These are phyloP conservation scores for Tachuris rubrigastra DNA, from an alignment of 2,113 vertebrate genomes.

Conservation along the genomic window DNA sequence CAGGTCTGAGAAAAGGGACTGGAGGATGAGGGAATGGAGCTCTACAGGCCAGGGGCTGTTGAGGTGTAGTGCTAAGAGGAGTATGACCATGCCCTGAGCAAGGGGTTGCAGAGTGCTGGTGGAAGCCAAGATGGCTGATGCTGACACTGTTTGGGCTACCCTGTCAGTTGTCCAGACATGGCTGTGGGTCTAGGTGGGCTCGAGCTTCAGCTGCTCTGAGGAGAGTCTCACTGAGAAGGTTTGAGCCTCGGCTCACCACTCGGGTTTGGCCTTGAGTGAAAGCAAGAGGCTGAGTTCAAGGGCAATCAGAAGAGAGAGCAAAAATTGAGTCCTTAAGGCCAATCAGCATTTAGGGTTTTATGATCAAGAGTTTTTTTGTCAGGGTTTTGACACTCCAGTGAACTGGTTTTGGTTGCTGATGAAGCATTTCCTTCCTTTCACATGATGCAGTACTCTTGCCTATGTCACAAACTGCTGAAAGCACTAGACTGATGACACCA, in stretches of 20 bases:
- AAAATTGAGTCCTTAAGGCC: neutral
- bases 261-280: neutral
- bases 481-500: neutral
- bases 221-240: neutral
- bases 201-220: accelerated
- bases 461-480: neutral
- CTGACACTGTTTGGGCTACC: neutral
- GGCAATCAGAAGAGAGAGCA: neutral
- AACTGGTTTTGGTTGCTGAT: neutral
- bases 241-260: neutral
- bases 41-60: neutral
- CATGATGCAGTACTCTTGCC: neutral
- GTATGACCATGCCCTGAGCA: accelerated
- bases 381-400: neutral
- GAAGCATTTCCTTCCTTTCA: neutral
- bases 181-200: neutral
- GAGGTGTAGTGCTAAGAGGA: neutral
- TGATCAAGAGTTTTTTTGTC: accelerated
- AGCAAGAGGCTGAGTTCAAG: neutral
- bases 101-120: neutral
- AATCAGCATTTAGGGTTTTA: neutral
- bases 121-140: neutral
- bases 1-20: neutral
- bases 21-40: neutral
- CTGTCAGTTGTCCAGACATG: neutral